phyloP scores from a whole-genome alignment of 2,888 invertebrate species.

The Drosophila fulvimacula region DNA sequence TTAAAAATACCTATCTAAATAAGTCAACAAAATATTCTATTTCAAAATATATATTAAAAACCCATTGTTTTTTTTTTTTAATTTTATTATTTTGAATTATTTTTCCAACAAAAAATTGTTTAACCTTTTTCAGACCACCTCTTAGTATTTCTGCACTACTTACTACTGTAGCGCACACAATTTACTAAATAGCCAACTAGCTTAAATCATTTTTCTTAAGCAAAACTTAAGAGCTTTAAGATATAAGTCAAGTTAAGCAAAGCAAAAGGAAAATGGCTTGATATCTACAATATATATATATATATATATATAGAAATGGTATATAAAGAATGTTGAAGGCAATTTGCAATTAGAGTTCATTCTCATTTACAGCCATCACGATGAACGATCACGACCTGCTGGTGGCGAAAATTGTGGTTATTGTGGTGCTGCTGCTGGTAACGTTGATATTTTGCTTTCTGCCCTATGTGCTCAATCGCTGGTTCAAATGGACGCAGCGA shows the following conservation, averaged over 20 bases:
- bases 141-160: background rate
- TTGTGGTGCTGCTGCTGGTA: conserved; percentile 90
- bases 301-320: conserved; percentile 9
- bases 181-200: background rate
- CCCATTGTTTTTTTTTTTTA: no score
- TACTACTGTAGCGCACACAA: conserved; percentile 11
- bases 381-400: conserved; percentile 48
- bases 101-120: no score
- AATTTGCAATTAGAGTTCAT: conserved; percentile 4
- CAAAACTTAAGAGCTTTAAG: conserved; percentile 27
- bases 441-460: conserved; percentile 91
- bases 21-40: no score
- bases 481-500: conserved; percentile 87
- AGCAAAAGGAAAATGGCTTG: background rate
- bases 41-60: no score
- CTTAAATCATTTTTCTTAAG: background rate
- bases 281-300: background rate
- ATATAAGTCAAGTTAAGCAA: conserved; percentile 13
- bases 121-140: background rate
- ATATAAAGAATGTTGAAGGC: conserved; percentile 27
- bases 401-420: conserved; percentile 90
- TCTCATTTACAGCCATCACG: background rate
- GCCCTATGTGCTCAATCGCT: conserved; percentile 89
- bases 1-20: no score
- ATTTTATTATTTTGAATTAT: no score